Percentiles rank a stretch among this genome's conserved stretches.
Conservation (phyloP, 2,113 vertebrate genomes). For the Ptilorrhoa leucosticta region DNA sequence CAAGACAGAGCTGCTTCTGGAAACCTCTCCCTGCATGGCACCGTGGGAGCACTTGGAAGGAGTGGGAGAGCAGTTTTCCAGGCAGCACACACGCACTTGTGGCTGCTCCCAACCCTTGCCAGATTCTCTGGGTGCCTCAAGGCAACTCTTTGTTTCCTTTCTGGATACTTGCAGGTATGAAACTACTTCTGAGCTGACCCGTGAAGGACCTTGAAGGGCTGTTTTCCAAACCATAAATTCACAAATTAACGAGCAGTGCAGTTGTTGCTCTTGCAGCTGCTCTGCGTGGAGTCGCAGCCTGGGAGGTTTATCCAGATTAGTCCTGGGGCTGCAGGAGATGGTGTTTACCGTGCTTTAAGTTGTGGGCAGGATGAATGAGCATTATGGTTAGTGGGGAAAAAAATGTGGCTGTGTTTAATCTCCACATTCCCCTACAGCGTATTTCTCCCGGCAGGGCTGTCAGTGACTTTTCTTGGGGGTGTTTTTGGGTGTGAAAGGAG, state of each 20-base stretch:
- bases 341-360: background rate
- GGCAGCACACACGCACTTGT: background rate
- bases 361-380: background rate
- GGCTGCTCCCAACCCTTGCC: background rate
- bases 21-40: background rate
- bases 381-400: background rate
- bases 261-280: background rate
- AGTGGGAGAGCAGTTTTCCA: background rate
- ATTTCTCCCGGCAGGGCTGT: background rate
- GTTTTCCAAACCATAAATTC: slow-evolving; percentile 13
- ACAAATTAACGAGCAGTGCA: background rate
- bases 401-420: background rate
- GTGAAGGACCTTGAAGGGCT: slow-evolving; percentile 44
- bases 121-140: background rate
- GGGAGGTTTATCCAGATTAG: background rate
- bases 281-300: background rate
- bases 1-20: background rate
- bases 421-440: background rate
- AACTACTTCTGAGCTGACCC: slow-evolving; percentile 17
- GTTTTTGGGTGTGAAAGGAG: background rate
- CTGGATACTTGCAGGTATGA: slow-evolving; percentile 1
- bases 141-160: background rate
- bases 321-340: background rate
- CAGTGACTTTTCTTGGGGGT: background rate
- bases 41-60: background rate